Evolutionary conservation across 1,140 invertebrate species (phyloP).

Genomic region (Oncopodura yosiiana): DNA sequence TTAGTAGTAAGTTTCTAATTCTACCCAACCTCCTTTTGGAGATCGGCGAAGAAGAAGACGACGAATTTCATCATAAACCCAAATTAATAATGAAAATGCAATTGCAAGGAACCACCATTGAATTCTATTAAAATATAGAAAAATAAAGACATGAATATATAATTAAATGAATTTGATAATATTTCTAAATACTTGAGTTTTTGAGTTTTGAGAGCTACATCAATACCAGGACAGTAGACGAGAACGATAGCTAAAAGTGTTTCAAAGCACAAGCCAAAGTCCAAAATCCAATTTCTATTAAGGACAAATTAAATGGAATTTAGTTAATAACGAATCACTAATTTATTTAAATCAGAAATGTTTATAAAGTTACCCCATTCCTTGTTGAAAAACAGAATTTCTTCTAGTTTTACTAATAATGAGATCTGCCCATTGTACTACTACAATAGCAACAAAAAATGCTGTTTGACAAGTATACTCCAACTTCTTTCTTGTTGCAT

Average conservation of each 20-base stretch:
- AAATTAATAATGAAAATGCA: conserved; percentile 15
- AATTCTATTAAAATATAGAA: not conserved
- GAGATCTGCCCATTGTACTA: conserved; percentile 61
- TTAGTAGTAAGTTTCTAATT: too few species aligned
- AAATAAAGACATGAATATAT: too few species aligned
- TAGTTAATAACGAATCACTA: too few species aligned
- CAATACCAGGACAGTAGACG: conserved; percentile 45
- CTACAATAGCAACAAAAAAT: conserved; percentile 57
- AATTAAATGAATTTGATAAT: too few species aligned
- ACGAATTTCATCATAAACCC: conserved; percentile 18
- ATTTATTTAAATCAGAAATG: too few species aligned
- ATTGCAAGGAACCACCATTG: conserved; percentile 9
- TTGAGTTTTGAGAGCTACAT: conserved; percentile 54
- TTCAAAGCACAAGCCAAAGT: conserved; percentile 67
- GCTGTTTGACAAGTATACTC: conserved; percentile 59
- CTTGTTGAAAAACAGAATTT: conserved; percentile 54
- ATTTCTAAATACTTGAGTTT: conserved; percentile 92
- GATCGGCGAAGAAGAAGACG: not conserved
- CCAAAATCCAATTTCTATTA: conserved; percentile 62
- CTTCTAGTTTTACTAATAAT: conserved; percentile 58
- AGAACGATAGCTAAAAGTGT: conserved; percentile 56
- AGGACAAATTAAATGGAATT: too few species aligned
- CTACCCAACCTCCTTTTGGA: conserved; percentile 14
- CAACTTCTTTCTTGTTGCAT: conserved; percentile 50
- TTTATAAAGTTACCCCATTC: conserved; percentile 59